Conservation (phyloP, 1,140 invertebrate species). For the Ephestia elutella region DNA sequence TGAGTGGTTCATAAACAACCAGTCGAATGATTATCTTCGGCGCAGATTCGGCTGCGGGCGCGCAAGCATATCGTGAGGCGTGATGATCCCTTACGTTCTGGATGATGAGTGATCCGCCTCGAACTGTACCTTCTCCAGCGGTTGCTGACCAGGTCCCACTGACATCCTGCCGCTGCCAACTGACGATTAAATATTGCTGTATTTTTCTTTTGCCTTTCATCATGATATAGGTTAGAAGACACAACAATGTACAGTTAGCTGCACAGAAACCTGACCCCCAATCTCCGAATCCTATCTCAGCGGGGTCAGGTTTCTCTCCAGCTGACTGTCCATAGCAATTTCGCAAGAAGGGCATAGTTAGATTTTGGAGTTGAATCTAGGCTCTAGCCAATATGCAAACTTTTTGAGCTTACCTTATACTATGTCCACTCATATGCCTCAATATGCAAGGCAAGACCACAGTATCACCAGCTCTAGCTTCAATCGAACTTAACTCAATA, state of each 20-base stretch:
- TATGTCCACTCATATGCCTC: constrained; percentile 50
- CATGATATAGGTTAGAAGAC: too few relatives aligned
- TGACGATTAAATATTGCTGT: constrained; percentile 35
- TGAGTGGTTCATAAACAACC: constrained; percentile 50
- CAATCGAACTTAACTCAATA: constrained; percentile 57
- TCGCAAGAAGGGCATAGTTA: too few relatives aligned
- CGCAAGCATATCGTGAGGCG: constrained; percentile 51
- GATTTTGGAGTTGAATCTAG: too few relatives aligned
- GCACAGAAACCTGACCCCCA: too few relatives aligned
- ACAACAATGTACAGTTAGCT: too few relatives aligned
- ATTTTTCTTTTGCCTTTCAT: constrained; percentile 6
- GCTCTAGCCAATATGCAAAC: too few relatives aligned
- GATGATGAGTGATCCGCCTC: constrained; percentile 46
- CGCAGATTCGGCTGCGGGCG: constrained; percentile 38
- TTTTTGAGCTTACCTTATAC: constrained; percentile 48
- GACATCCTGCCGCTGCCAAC: constrained; percentile 62
- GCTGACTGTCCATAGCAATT: too few relatives aligned
- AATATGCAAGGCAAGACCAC: constrained; percentile 57
- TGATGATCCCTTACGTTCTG: constrained; percentile 43
- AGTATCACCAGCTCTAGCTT: constrained; percentile 53
- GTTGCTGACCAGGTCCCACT: constrained; percentile 48
- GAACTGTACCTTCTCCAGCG: constrained; percentile 43
- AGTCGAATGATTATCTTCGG: constrained; percentile 47
- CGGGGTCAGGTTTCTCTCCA: too few relatives aligned
- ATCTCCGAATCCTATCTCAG: too few relatives aligned